A percentile compares a stretch with the other conserved stretches of the same genome.
Conservation (phyloP, 2,888 invertebrate species). For the Luperina testacea region DNA sequence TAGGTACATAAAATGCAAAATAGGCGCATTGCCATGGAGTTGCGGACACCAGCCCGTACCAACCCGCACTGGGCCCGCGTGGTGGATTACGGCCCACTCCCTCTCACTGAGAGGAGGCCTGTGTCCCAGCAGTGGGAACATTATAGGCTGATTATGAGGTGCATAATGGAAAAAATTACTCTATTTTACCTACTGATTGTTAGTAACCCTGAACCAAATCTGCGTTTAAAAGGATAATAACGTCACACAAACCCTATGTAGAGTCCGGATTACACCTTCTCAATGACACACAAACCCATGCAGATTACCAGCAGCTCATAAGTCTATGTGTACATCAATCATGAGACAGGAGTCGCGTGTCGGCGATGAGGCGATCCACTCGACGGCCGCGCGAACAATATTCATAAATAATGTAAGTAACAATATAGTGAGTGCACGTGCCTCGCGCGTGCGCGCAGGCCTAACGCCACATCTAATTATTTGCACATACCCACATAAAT, state of each 20-base stretch:
- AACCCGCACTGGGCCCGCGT: too few species aligned
- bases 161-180: not conserved
- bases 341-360: constrained; percentile 76
- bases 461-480: constrained; percentile 84
- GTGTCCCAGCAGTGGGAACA: too few species aligned
- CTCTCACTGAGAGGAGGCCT: too few species aligned
- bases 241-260: constrained; percentile 16
- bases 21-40: too few species aligned
- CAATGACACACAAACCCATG: constrained; percentile 59
- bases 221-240: constrained; percentile 25
- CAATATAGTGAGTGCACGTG: constrained; percentile 81
- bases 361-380: constrained; percentile 78
- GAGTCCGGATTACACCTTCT: constrained; percentile 56
- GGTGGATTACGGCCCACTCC: too few species aligned
- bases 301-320: constrained; percentile 74
- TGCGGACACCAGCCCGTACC: not conserved
- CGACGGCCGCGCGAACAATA: constrained; percentile 80
- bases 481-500: constrained; percentile 78
- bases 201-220: not conserved
- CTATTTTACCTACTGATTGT: not conserved
- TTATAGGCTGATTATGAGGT: too few species aligned
- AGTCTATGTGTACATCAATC: constrained; percentile 77
- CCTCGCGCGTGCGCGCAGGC: constrained; percentile 59
- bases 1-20: too few species aligned
- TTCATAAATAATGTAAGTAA: constrained; percentile 87